Conservation (phyloP, 2,113 vertebrate species). For the Aptenodytes forsteri region DNA sequence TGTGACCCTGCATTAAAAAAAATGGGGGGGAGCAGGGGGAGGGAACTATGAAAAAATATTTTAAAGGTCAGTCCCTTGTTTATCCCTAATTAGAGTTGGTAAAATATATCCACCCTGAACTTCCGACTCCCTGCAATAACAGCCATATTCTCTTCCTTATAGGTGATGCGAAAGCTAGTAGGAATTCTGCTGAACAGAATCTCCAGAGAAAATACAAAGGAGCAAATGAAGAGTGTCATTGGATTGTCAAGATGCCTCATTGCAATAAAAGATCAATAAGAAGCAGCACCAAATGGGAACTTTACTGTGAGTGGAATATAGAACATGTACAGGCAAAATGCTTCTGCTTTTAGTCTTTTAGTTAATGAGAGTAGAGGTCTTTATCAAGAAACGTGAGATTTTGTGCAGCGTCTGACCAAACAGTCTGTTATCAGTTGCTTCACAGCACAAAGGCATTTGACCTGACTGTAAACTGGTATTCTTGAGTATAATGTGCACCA, state of each 20-base stretch:
- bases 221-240: neutral
- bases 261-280: conserved; percentile 23
- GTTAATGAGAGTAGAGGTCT: neutral
- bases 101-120: neutral
- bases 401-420: neutral
- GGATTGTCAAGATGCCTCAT: neutral
- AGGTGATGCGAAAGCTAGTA: neutral
- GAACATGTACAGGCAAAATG: neutral
- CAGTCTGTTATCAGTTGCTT: neutral
- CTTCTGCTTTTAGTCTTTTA: neutral
- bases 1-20: neutral
- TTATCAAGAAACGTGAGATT: neutral
- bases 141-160: neutral
- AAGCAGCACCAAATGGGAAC: neutral
- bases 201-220: neutral
- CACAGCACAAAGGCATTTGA: neutral
- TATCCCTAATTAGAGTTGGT: neutral
- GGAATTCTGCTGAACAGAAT: neutral
- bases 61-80: neutral
- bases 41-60: neutral
- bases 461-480: neutral
- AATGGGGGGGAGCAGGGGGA: neutral
- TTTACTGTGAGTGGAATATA: neutral
- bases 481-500: neutral
- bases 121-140: neutral